A percentile compares a stretch with the other conserved stretches of the same genome.
Evolutionary conservation across 1,140 invertebrate species (phyloP).

Genomic region (Solenopsis fugax): DNA sequence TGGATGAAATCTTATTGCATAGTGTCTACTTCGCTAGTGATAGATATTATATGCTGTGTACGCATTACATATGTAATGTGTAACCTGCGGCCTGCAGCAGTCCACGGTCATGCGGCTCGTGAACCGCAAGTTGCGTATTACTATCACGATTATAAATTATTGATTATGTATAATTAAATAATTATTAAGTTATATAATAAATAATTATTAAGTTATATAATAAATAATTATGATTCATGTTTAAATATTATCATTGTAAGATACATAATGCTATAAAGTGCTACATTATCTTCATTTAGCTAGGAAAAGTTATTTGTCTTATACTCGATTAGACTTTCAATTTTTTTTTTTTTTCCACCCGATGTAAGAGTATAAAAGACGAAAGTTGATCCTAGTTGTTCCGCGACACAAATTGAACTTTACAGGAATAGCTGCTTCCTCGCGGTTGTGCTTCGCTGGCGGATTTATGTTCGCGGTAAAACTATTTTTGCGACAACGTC

Average conservation of each 20-base stretch:
- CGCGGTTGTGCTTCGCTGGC: not conserved
- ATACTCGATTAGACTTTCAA: not conserved
- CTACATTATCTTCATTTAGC: not conserved
- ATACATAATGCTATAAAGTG: too few relatives aligned
- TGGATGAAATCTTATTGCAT: too few relatives aligned
- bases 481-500: constrained; percentile 59
- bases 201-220: not conserved
- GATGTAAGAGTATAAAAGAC: not conserved
- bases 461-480: constrained; percentile 39
- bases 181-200: not conserved
- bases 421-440: constrained; percentile 8
- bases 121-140: too few relatives aligned
- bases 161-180: not conserved
- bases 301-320: not conserved
- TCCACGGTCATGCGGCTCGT: too few relatives aligned
- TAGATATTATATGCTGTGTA: too few relatives aligned
- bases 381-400: constrained; percentile 5
- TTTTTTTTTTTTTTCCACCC: not conserved
- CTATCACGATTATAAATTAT: not conserved
- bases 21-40: too few relatives aligned
- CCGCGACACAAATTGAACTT: constrained; percentile 16
- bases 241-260: not conserved
- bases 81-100: too few relatives aligned
- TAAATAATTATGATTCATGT: not conserved
- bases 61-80: too few relatives aligned